Conservation (phyloP, 2,888 invertebrate species). For the Pterostichus niger region DNA sequence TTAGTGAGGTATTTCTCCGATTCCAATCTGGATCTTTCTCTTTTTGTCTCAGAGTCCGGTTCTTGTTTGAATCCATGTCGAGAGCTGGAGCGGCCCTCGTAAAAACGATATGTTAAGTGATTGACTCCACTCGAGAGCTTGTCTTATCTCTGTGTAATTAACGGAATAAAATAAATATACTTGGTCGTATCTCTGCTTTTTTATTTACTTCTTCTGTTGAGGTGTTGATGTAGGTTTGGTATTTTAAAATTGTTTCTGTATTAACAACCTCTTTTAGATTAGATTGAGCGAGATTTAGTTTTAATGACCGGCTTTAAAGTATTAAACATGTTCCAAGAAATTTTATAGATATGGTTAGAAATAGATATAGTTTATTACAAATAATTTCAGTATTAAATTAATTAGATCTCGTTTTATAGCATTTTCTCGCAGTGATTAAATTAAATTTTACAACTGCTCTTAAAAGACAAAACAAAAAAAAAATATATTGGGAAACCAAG, state of each 20-base stretch:
- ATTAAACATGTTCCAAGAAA: slow-evolving; percentile 26
- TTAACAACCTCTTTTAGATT: slow-evolving; percentile 56
- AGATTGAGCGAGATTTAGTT: slow-evolving; percentile 25
- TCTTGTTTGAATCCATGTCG: slow-evolving; percentile 39
- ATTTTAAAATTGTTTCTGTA: slow-evolving; percentile 54
- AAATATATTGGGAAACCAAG: too few relatives aligned
- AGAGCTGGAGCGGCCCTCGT: slow-evolving; percentile 40
- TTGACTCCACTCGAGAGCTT: slow-evolving; percentile 41
- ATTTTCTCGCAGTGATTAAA: slow-evolving; percentile 18
- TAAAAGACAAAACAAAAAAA: too few relatives aligned
- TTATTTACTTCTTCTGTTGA: slow-evolving; percentile 11
- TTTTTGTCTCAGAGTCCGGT: slow-evolving; percentile 37
- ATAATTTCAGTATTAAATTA: slow-evolving; percentile 46
- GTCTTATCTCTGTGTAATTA: slow-evolving; percentile 54
- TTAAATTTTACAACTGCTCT: not conserved
- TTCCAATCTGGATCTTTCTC: slow-evolving; percentile 39
- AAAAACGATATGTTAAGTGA: slow-evolving; percentile 58
- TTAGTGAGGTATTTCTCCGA: slow-evolving; percentile 47
- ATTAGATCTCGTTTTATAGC: slow-evolving; percentile 36
- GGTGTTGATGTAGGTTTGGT: slow-evolving; percentile 54
- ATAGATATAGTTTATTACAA: slow-evolving; percentile 45
- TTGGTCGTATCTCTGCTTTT: slow-evolving; percentile 31
- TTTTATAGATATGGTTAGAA: slow-evolving; percentile 18
- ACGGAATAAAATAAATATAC: slow-evolving; percentile 52
- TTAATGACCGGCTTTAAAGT: slow-evolving; percentile 42